These are phyloP conservation scores for Drosophila macrospina DNA, from an alignment of 2,888 invertebrate species.

Conservation along the genomic window DNA sequence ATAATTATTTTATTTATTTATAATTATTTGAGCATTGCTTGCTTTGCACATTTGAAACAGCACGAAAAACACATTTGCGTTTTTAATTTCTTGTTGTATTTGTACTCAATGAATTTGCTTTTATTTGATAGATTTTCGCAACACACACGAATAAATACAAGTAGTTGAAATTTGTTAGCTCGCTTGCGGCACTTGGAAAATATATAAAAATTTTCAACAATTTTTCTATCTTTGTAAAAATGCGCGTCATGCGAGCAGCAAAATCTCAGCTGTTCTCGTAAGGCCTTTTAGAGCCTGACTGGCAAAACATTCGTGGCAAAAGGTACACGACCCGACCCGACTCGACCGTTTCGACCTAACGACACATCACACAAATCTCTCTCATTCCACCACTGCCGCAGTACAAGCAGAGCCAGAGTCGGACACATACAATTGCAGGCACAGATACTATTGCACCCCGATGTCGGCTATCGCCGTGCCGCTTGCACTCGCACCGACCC, in stretches of 20 bases:
- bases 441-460: conserved; percentile 34
- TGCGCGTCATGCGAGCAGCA: conserved; percentile 85
- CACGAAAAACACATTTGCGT: conserved; percentile 44
- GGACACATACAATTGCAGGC: conserved; percentile 38
- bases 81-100: conserved; percentile 19
- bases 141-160: conserved; percentile 37
- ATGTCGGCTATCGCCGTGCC: conserved; percentile 47
- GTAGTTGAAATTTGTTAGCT: conserved; percentile 40
- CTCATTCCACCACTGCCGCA: conserved; percentile 81
- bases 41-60: conserved; percentile 50
- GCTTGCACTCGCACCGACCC: conserved; percentile 48
- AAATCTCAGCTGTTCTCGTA: conserved; percentile 86
- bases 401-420: conserved; percentile 29
- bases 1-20: conserved; percentile 43
- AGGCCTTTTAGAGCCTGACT: conserved; percentile 86
- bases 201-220: conserved; percentile 49
- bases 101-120: conserved; percentile 9
- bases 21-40: conserved; percentile 49
- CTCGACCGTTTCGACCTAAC: conserved; percentile 86
- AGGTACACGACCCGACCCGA: conserved; percentile 86
- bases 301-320: conserved; percentile 86
- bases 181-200: conserved; percentile 50
- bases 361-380: conserved; percentile 86
- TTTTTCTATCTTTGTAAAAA: conserved; percentile 70
- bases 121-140: conserved; percentile 14